These are phyloP conservation scores for Lasiurus cinereus DNA, from an alignment of 2,113 vertebrate species.

Conservation along the genomic window DNA sequence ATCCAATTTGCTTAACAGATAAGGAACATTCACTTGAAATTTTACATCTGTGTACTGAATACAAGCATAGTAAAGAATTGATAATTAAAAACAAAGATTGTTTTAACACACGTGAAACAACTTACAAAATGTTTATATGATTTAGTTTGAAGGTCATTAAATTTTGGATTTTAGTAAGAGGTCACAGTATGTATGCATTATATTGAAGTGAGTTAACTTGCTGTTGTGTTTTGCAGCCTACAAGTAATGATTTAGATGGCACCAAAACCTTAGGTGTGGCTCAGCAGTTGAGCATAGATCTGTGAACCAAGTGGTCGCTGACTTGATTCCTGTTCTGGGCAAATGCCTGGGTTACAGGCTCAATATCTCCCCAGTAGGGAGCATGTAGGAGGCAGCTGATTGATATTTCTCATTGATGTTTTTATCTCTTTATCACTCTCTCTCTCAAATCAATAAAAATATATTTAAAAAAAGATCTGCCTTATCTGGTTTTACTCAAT, in stretches of 20 bases:
- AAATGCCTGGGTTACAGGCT: no score
- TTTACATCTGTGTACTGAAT: neutral
- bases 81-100: neutral
- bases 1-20: conserved; percentile 2
- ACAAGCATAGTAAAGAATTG: neutral
- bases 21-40: neutral
- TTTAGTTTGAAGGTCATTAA: neutral
- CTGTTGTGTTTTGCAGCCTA: neutral
- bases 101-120: neutral
- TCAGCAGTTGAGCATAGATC: neutral
- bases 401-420: neutral
- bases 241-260: neutral
- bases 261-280: neutral
- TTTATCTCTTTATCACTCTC: neutral
- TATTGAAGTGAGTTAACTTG: neutral
- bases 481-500: neutral
- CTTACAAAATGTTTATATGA: neutral
- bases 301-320: neutral
- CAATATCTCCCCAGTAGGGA: neutral
- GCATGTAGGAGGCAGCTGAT: neutral
- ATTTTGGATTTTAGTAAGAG: neutral
- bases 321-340: neutral
- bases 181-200: neutral
- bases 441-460: neutral
- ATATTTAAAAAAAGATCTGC: no score